Percentiles rank a stretch among this genome's conserved stretches.
phyloP scores from a whole-genome alignment of 2,888 invertebrate species.

The Harpalus rufipes region DNA sequence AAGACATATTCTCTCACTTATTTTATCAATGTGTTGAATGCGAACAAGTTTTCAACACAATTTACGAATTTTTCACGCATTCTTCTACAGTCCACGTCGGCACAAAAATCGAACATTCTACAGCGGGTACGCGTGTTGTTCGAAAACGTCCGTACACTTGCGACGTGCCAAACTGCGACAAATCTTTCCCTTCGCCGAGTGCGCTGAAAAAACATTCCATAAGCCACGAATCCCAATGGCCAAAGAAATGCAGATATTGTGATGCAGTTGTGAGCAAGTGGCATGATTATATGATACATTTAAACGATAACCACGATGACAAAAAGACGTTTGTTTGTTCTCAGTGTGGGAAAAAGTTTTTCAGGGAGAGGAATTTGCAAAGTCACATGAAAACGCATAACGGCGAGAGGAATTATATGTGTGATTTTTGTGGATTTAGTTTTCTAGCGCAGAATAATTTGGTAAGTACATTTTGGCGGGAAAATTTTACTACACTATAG shows the following conservation, averaged over 20 bases:
- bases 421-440: slow-evolving; percentile 71
- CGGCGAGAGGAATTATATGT: slow-evolving; percentile 70
- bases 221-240: slow-evolving; percentile 68
- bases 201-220: slow-evolving; percentile 66
- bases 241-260: slow-evolving; percentile 69
- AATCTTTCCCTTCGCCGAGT: slow-evolving; percentile 57
- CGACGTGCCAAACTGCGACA: slow-evolving; percentile 23
- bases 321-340: slow-evolving; percentile 69
- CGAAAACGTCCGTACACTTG: slow-evolving; percentile 56
- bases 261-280: slow-evolving; percentile 66
- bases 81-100: not conserved
- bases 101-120: slow-evolving; percentile 35
- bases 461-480: slow-evolving; percentile 26
- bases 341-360: slow-evolving; percentile 70
- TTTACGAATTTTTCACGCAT: slow-evolving; percentile 61
- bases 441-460: slow-evolving; percentile 70
- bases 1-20: slow-evolving; percentile 53
- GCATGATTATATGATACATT: slow-evolving; percentile 68
- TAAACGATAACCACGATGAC: slow-evolving; percentile 70
- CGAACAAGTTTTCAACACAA: slow-evolving; percentile 24
- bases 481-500: too few species aligned
- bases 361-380: slow-evolving; percentile 69
- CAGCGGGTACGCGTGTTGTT: slow-evolving; percentile 13
- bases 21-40: slow-evolving; percentile 57
- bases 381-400: slow-evolving; percentile 70